phyloP scores from a whole-genome alignment of 2,113 vertebrate species.

The Cynocephalus volans region DNA sequence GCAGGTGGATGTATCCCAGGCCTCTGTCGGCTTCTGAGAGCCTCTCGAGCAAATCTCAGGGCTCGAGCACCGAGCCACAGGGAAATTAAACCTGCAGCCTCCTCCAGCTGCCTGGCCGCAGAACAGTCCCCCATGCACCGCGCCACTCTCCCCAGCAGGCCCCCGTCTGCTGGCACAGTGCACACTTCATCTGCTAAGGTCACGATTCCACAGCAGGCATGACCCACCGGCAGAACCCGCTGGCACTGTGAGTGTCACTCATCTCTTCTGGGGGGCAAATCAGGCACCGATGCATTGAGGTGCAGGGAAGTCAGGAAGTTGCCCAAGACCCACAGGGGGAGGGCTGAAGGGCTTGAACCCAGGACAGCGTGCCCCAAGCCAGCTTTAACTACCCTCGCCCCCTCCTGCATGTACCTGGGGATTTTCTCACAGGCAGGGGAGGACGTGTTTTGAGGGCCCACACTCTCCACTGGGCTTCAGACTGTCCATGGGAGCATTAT shows the following conservation, averaged over 20 bases:
- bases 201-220: neutral
- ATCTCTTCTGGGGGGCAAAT: fast-evolving
- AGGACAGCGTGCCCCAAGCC: neutral
- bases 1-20: neutral
- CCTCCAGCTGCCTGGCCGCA: fast-evolving
- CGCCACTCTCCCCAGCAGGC: fast-evolving
- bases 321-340: fast-evolving
- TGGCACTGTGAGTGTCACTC: fast-evolving
- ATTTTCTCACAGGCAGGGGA: fast-evolving
- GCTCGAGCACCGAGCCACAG: neutral
- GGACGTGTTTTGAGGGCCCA: fast-evolving
- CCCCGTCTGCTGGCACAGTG: fast-evolving
- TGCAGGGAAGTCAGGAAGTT: neutral
- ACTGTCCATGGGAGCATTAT: fast-evolving
- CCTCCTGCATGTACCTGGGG: too few species aligned
- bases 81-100: neutral
- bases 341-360: neutral
- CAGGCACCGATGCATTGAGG: fast-evolving
- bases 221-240: too few species aligned
- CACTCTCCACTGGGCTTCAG: neutral
- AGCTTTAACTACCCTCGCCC: neutral
- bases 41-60: neutral
- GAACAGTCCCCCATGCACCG: neutral
- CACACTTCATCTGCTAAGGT: neutral
- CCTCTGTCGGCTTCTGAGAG: neutral